phyloP scores from a whole-genome alignment of 2,888 invertebrate species.

The Anorthoa munda region DNA sequence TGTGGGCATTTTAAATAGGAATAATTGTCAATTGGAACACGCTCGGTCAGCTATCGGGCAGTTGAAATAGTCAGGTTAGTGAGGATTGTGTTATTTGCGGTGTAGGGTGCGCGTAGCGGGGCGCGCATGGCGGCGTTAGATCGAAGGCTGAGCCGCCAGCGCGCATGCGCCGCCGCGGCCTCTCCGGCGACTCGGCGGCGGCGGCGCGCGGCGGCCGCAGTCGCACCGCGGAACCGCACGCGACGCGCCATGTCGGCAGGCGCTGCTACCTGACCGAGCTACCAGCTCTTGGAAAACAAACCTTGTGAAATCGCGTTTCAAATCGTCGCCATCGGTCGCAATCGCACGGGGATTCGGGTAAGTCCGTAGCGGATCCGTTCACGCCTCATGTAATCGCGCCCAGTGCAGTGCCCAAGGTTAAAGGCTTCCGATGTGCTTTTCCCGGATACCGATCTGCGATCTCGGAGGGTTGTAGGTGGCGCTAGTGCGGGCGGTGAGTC shows the following conservation, averaged over 20 bases:
- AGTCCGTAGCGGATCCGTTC: slow-evolving; percentile 77
- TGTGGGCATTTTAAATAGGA: slow-evolving; percentile 67
- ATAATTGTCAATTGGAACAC: slow-evolving; percentile 74
- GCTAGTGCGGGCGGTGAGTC: slow-evolving; percentile 87
- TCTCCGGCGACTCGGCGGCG: slow-evolving; percentile 75
- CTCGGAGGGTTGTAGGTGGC: slow-evolving; percentile 82
- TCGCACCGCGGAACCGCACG: slow-evolving; percentile 85
- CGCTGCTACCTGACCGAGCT: slow-evolving; percentile 87
- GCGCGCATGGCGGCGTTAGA: slow-evolving; percentile 85
- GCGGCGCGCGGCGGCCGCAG: slow-evolving; percentile 79
- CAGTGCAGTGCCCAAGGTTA: slow-evolving; percentile 80
- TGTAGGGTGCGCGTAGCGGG: slow-evolving; percentile 81
- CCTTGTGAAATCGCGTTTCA: slow-evolving; percentile 76
- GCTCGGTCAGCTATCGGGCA: slow-evolving; percentile 75
- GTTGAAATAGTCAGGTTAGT: slow-evolving; percentile 81
- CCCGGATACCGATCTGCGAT: slow-evolving; percentile 76
- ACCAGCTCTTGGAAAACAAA: slow-evolving; percentile 82
- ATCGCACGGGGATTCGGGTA: slow-evolving; percentile 84
- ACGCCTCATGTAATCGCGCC: slow-evolving; percentile 62
- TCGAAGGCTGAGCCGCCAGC: slow-evolving; percentile 83
- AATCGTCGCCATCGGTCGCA: slow-evolving; percentile 74
- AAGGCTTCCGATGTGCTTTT: slow-evolving; percentile 77
- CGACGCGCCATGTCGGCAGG: slow-evolving; percentile 87
- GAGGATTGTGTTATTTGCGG: slow-evolving; percentile 87
- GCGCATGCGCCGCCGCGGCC: slow-evolving; percentile 81